Conservation (phyloP, 2,888 invertebrate species). For the Electrophaes corylata region DNA sequence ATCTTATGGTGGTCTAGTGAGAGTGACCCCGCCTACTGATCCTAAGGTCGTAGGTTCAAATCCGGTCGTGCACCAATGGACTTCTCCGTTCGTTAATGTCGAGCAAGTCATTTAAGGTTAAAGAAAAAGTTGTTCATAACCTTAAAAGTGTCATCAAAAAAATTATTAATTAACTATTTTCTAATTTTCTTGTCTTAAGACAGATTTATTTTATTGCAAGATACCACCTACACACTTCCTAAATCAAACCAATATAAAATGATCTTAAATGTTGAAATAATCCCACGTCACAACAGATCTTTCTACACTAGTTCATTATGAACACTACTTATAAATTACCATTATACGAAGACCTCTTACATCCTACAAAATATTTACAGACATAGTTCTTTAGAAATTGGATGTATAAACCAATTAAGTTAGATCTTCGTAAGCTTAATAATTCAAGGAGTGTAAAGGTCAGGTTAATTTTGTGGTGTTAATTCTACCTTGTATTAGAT, state of each 20-base stretch:
- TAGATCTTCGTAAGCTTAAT: slow-evolving; percentile 14
- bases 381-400: slow-evolving; percentile 8
- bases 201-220: slow-evolving; percentile 8
- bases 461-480: slow-evolving; percentile 16
- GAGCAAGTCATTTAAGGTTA: too few species aligned
- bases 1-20: too few species aligned
- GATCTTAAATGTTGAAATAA: neutral
- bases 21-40: too few species aligned
- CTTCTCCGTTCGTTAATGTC: too few species aligned
- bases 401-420: slow-evolving; percentile 18
- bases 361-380: neutral
- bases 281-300: neutral
- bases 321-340: slow-evolving; percentile 2
- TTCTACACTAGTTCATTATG: slow-evolving; percentile 2
- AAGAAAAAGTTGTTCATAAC: too few species aligned
- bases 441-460: slow-evolving; percentile 26
- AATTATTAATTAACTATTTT: slow-evolving; percentile 19
- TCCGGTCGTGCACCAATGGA: too few species aligned
- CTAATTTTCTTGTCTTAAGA: neutral
- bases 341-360: slow-evolving; percentile 5
- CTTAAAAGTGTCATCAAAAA: too few species aligned
- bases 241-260: neutral
- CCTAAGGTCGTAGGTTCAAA: too few species aligned
- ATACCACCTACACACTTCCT: slow-evolving; percentile 11
- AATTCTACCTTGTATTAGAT: neutral